Evolutionary conservation across 2,797 vertebrate species (phyloP).

Genomic region (Enteromius treurensis): DNA sequence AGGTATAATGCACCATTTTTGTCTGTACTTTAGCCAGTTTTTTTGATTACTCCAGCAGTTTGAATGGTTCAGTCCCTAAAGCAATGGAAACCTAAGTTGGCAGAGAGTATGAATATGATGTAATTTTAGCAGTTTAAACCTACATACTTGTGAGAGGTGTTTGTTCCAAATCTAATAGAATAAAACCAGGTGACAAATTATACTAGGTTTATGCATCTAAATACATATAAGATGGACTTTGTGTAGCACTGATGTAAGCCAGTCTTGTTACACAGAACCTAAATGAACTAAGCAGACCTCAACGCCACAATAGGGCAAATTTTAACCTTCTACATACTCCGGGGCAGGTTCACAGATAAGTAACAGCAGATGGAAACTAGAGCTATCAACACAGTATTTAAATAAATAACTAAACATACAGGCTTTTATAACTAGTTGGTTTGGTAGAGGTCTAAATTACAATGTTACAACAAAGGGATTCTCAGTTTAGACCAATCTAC

Average conservation of each 20-base stretch:
- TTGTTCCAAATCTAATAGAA: neutral
- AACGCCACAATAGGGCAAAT: neutral
- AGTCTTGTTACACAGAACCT: slow-evolving; percentile 8
- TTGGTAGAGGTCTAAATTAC: neutral
- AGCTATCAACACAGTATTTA: neutral
- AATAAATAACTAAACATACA: slow-evolving; percentile 32
- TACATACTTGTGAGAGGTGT: too few relatives aligned
- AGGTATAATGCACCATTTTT: slow-evolving; percentile 14
- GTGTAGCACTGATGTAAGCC: neutral
- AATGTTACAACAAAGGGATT: neutral
- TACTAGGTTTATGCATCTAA: neutral
- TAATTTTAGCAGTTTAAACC: neutral
- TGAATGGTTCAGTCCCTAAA: neutral
- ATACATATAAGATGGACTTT: neutral
- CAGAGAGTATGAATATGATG: neutral
- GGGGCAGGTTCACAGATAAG: neutral
- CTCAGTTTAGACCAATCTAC: neutral
- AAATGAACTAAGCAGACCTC: neutral
- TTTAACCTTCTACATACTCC: neutral
- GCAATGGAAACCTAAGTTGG: neutral
- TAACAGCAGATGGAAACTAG: slow-evolving; percentile 15
- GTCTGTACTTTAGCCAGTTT: neutral
- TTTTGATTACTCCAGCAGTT: neutral
- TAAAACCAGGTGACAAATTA: neutral
- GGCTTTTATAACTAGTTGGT: neutral